Evolutionary conservation across 1,140 invertebrate species (phyloP), one percentile per base, ranked within the genome.

Genomic region (Thaumatotibia leucotreta): DNA sequence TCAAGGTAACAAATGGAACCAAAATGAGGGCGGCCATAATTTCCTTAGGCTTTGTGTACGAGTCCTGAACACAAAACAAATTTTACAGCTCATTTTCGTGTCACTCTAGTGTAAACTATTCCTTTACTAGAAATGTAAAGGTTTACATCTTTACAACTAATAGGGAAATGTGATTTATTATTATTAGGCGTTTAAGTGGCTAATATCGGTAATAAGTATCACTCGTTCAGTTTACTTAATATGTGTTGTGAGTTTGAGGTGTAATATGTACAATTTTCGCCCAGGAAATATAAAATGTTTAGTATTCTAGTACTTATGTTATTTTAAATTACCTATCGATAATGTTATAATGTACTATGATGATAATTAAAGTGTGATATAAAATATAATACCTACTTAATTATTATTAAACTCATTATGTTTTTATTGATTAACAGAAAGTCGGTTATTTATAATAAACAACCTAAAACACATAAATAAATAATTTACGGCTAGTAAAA

Each of bases 11-110:
- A n/a, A n/a, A n/a, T n/a, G n/a, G n/a, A n/a, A n/a, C n/a, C n/a
- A n/a, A n/a, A n/a, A n/a, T n/a, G n/a, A n/a, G n/a, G n/a, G n/a
- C n/a, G n/a, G n/a, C n/a, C n/a, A n/a, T n/a, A n/a, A n/a, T n/a
- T n/a, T n/a, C n/a, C n/a, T n/a, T n/a, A n/a, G n/a, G n/a, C n/a
- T n/a, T n/a, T n/a, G n/a, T n/a, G 20, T 23, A 17, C 20, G 23
- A 31, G 23, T 27, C n/a, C 4, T 14, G 29, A 29, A 11, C 3
- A 32, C 35, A 39, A 11, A 64, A 65, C 54, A 65, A 65, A 14
- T 65, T 50, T 65, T 65, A 65, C 33, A 49, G 1, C 63, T 31
- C 23, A 49, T 62, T 62, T 66, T 45, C 58, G 23, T 39, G 39
- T 45, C 39, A 45, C 39, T 45, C 39, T 45, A 20, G 20, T 45